Evolutionary conservation across 2,888 invertebrate genomes (phyloP).

Genomic region (Patella pellucida): DNA sequence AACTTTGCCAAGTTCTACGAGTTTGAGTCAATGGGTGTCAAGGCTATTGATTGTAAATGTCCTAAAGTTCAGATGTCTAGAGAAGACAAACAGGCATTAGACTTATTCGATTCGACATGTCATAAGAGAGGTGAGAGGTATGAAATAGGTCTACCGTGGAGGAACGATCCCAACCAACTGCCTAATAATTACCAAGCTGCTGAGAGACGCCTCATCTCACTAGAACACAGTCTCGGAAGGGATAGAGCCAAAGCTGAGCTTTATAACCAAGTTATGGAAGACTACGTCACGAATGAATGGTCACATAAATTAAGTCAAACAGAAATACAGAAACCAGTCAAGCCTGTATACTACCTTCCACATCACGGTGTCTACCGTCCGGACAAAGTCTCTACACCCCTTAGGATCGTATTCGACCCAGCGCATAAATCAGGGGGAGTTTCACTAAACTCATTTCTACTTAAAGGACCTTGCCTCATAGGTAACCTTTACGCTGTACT

Average conservation of each 20-base stretch:
- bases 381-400: slow-evolving; percentile 19
- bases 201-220: slow-evolving; percentile 3
- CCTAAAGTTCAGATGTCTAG: not conserved
- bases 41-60: slow-evolving; percentile 1
- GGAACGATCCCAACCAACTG: not conserved
- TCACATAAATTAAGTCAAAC: not conserved
- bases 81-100: not conserved
- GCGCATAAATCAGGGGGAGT: slow-evolving; percentile 15
- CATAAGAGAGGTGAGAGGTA: not conserved
- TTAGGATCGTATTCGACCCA: slow-evolving; percentile 28
- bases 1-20: slow-evolving; percentile 11
- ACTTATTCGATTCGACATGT: not conserved
- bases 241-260: not conserved
- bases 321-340: not conserved
- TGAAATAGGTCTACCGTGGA: not conserved
- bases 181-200: not conserved
- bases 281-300: not conserved
- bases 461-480: slow-evolving; percentile 20
- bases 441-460: slow-evolving; percentile 20
- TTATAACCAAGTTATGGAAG: slow-evolving; percentile 2
- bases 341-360: not conserved
- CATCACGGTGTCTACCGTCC: not conserved
- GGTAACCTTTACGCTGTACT: slow-evolving; percentile 23
- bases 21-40: slow-evolving; percentile 1
- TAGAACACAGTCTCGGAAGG: not conserved